Percentiles rank a stretch among this genome's conserved stretches.
These are phyloP conservation scores for Drosophila kurseongensis DNA, from an alignment of 1,140 invertebrate species.

Conservation along the genomic window DNA sequence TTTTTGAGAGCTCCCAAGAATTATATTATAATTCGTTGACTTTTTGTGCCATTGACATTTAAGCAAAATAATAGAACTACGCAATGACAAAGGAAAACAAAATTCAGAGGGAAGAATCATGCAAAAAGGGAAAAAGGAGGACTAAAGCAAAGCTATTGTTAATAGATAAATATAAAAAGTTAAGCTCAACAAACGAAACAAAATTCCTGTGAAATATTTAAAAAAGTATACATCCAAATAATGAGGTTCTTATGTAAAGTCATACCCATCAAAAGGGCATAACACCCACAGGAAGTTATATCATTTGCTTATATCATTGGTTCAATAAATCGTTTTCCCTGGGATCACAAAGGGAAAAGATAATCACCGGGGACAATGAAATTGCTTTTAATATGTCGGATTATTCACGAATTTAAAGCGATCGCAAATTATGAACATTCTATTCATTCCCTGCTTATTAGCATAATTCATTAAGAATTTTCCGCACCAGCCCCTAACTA, in stretches of 20 bases:
- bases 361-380: conserved; percentile 9
- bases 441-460: conserved; percentile 22
- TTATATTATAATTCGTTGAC: conserved; percentile 6
- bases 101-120: background rate
- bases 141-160: no score
- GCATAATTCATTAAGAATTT: conserved; percentile 34
- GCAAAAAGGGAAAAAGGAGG: background rate
- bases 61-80: background rate
- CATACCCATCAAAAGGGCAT: background rate
- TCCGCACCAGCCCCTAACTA: conserved; percentile 24
- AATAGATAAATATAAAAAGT: no score
- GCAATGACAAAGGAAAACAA: background rate
- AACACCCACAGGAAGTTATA: conserved; percentile 15
- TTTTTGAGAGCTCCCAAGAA: conserved; percentile 6
- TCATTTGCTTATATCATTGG: conserved; percentile 21
- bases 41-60: background rate
- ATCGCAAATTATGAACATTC: conserved; percentile 1
- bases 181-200: background rate
- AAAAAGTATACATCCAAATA: background rate
- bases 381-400: background rate
- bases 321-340: conserved; percentile 5
- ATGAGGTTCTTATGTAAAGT: conserved; percentile 5
- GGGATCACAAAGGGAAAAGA: conserved; percentile 11
- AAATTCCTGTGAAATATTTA: background rate
- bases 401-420: conserved; percentile 14